Conservation (phyloP, 2,113 vertebrate genomes). For the Solea senegalensis region DNA sequence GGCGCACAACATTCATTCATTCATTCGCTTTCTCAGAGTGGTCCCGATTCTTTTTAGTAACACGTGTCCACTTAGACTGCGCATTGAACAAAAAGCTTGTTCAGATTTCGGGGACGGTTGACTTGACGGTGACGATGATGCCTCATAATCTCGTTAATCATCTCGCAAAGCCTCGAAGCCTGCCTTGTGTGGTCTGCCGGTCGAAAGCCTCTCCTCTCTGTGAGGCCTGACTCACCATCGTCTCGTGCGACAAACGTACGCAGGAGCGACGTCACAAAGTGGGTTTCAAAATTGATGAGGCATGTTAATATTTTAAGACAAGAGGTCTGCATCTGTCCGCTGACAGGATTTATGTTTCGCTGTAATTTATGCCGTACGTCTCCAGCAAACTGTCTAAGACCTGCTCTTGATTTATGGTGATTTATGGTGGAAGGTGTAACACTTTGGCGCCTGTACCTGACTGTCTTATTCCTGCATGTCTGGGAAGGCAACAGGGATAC, state of each 20-base stretch:
- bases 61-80: background rate
- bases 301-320: conserved; percentile 73
- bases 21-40: conserved; percentile 9
- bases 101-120: background rate
- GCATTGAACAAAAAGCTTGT: conserved; percentile 4
- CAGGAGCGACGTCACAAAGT: conserved; percentile 63
- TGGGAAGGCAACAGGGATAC: conserved; percentile 45
- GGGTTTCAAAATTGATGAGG: conserved; percentile 70
- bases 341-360: conserved; percentile 70
- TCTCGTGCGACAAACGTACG: conserved; percentile 65
- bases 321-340: conserved; percentile 51
- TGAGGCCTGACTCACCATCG: conserved; percentile 58
- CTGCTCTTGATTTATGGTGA: conserved; percentile 52
- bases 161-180: conserved; percentile 11
- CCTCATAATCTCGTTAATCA: background rate
- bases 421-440: conserved; percentile 54
- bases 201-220: conserved; percentile 36
- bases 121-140: conserved; percentile 14
- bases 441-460: conserved; percentile 36
- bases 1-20: background rate
- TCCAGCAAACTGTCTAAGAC: conserved; percentile 45
- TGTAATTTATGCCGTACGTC: conserved; percentile 62
- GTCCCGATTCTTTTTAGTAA: background rate
- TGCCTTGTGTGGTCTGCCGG: conserved; percentile 48
- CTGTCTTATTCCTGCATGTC: conserved; percentile 34